Evolutionary conservation across 2,797 vertebrate species (phyloP), one percentile per base, ranked within the genome.

Genomic region (Gila robusta): DNA sequence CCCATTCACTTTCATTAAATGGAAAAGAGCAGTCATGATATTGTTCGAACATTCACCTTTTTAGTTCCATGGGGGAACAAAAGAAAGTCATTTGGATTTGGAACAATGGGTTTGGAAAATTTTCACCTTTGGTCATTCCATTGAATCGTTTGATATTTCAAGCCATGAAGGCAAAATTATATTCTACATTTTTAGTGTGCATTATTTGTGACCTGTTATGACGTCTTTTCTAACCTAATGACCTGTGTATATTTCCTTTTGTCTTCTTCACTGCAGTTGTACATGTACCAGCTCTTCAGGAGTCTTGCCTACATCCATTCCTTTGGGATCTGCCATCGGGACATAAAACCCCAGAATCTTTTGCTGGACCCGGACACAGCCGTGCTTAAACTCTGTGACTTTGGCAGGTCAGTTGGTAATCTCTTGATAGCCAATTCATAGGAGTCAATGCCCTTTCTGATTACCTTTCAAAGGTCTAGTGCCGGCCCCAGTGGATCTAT

Each of bases 261-360:
- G 54, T 89, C 4, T 90, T n/a, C 85, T 12, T 88, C 44, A 72
- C 72, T 86, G 79, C 89, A 99, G 98, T 96, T 99, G 93, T 99
- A 99, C 96, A 99, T 99, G 98, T 99, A 99, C 95, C 98, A 99
- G 95, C 96, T 99, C 93, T 99, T 99, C 93, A 96, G 98, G 96
- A 99, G 98, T 95, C 96, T 99, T 97, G 98, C 98, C 90, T 99
- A 99, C 96, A 99, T 99, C 93, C 98, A 99, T 94, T 99, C 98
- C 88, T 99, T 99, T 94, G 98, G 98, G 92, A 99, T 99, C 94
- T 99, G 98, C 94, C 98, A 99, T 95, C 97, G 98, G 94, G 98
- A 99, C 96, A 99, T 99, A 94, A 99, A 99, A 96, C 98, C 98
- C 90, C 98, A 99, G 95, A 99, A 99, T 93, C 96, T 99, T 94